A percentile compares a stretch with the other conserved stretches of the same genome.
phyloP scores from a whole-genome alignment of 1,140 invertebrate species.

The Belonocnema kinseyi region DNA sequence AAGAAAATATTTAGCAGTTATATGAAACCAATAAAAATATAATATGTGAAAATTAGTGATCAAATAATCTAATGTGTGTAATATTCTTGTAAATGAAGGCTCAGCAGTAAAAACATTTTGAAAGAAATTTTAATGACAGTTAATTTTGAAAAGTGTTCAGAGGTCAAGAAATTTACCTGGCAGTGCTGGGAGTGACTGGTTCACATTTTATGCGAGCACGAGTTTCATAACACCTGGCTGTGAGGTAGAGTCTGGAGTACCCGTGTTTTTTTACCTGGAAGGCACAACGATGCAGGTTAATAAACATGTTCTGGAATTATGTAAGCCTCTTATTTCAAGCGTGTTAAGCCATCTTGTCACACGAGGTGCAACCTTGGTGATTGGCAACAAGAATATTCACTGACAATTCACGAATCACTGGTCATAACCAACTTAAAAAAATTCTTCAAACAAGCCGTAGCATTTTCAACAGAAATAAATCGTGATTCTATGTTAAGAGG shows the following conservation, averaged over 20 bases:
- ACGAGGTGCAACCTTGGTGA: constrained; percentile 52
- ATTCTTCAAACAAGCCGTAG: background rate
- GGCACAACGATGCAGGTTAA: constrained; percentile 37
- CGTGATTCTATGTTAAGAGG: constrained; percentile 1
- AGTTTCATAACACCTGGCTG: constrained; percentile 57
- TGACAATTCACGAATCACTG: constrained; percentile 47
- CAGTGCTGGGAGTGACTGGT: constrained; percentile 37
- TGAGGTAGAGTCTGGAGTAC: constrained; percentile 58
- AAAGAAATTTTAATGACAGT: constrained; percentile 1
- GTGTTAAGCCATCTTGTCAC: constrained; percentile 68
- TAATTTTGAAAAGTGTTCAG: background rate
- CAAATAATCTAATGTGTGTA: too few relatives aligned
- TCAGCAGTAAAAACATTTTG: background rate
- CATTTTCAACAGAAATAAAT: background rate
- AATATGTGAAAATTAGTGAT: too few relatives aligned
- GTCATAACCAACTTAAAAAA: background rate
- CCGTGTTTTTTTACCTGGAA: constrained; percentile 71
- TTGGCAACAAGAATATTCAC: constrained; percentile 52
- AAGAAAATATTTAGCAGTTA: too few relatives aligned
- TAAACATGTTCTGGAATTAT: constrained; percentile 57
- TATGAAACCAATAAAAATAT: too few relatives aligned
- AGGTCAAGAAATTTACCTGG: constrained; percentile 51
- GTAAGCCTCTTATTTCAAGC: constrained; percentile 62
- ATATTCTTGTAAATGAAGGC: background rate
- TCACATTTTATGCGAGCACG: constrained; percentile 53